Evolutionary conservation across 1,140 invertebrate species (phyloP).

Genomic region (Aphaenogaster floridana): DNA sequence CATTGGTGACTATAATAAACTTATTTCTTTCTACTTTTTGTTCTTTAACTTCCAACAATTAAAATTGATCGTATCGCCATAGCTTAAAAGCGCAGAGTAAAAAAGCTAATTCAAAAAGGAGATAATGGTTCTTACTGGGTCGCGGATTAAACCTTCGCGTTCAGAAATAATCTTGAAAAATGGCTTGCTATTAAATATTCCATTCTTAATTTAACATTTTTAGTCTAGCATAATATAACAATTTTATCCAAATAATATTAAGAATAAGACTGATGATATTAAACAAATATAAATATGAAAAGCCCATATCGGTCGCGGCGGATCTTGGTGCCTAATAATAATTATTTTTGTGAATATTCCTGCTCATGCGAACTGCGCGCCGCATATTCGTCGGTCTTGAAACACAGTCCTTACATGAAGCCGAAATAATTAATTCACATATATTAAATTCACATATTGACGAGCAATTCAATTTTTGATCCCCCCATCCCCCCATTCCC

Average conservation of each 20-base stretch:
- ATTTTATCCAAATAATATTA: neutral
- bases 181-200: slow-evolving; percentile 40
- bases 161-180: slow-evolving; percentile 57
- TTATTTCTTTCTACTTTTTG: neutral
- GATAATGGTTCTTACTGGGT: slow-evolving; percentile 30
- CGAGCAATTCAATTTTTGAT: no score
- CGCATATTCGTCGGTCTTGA: no score
- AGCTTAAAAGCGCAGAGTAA: slow-evolving; percentile 13
- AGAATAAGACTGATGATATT: no score
- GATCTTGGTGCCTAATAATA: no score
- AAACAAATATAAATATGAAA: no score
- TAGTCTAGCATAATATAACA: neutral
- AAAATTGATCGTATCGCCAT: slow-evolving; percentile 43
- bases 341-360: no score
- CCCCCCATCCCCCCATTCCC: no score
- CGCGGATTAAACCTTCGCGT: slow-evolving; percentile 41
- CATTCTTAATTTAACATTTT: slow-evolving; percentile 16
- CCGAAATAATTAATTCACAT: no score
- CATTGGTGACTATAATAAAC: neutral
- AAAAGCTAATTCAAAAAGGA: slow-evolving; percentile 54
- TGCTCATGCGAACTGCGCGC: no score
- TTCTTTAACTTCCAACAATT: slow-evolving; percentile 18
- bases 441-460: no score
- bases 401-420: no score
- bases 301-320: no score